phyloP scores from a whole-genome alignment of 2,888 invertebrate species.

The Altica lythri region DNA sequence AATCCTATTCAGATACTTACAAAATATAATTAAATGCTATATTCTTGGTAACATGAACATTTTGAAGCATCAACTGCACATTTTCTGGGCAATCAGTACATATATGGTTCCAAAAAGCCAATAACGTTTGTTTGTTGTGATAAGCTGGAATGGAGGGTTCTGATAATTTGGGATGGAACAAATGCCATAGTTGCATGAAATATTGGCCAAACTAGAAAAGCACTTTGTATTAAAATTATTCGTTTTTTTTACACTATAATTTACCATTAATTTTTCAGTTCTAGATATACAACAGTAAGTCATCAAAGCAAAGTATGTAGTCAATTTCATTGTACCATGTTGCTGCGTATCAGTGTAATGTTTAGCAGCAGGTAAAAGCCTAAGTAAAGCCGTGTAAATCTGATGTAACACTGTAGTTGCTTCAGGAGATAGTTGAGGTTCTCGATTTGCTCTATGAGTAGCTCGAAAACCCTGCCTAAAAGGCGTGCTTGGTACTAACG shows the following conservation, averaged over 20 bases:
- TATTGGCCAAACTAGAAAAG: constrained; percentile 96
- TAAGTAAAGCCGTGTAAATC: constrained; percentile 75
- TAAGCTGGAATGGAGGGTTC: constrained; percentile 94
- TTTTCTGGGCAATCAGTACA: constrained; percentile 93
- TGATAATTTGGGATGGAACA: constrained; percentile 92
- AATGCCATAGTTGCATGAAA: constrained; percentile 88
- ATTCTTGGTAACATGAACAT: constrained; percentile 87
- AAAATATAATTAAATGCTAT: constrained; percentile 96
- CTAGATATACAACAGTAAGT: constrained; percentile 90
- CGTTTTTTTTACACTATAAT: constrained; percentile 41
- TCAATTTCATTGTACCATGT: constrained; percentile 89
- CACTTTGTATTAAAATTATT: too few species aligned
- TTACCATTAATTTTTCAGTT: constrained; percentile 90
- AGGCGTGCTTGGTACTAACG: constrained; percentile 87
- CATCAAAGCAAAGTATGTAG: constrained; percentile 90
- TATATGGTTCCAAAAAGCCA: constrained; percentile 93
- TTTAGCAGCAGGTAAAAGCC: constrained; percentile 79
- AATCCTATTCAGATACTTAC: constrained; percentile 63
- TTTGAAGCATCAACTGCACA: constrained; percentile 83
- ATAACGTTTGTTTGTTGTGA: constrained; percentile 91
- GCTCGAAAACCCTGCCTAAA: constrained; percentile 86
- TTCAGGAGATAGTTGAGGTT: constrained; percentile 60
- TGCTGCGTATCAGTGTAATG: constrained; percentile 85
- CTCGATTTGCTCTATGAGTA: constrained; percentile 59
- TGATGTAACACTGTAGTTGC: constrained; percentile 64